A percentile compares a stretch with the other conserved stretches of the same genome.
These are phyloP conservation scores for Zaprionus inermis DNA, from an alignment of 1,140 invertebrate species.

Conservation along the genomic window DNA sequence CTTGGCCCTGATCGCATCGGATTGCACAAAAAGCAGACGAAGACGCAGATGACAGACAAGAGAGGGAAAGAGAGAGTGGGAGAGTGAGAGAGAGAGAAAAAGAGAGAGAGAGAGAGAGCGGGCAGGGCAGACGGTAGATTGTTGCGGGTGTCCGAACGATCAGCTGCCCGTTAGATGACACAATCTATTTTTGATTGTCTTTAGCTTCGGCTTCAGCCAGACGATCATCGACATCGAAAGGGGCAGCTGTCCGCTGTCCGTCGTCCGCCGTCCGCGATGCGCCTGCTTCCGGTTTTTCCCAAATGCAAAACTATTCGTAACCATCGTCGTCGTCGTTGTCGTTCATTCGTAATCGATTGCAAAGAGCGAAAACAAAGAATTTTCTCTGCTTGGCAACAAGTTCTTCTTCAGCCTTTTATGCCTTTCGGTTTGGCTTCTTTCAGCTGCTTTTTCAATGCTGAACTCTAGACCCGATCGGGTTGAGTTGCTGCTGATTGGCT, in stretches of 20 bases:
- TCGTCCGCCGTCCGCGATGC: conserved; percentile 4
- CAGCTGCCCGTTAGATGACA: conserved; percentile 63
- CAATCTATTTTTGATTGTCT: conserved; percentile 66
- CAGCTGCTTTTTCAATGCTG: neutral
- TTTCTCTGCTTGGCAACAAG: conserved; percentile 22
- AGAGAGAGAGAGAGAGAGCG: neutral
- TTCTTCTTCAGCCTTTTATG: neutral
- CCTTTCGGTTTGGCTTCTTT: neutral
- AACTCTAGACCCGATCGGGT: neutral
- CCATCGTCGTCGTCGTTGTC: neutral
- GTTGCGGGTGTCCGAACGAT: conserved; percentile 25
- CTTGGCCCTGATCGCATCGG: conserved; percentile 18
- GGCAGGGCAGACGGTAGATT: neutral
- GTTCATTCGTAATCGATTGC: conserved; percentile 10
- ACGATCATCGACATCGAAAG: conserved; percentile 18
- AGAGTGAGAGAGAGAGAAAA: neutral
- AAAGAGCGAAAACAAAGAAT: neutral
- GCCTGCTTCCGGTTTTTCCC: conserved; percentile 73
- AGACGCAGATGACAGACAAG: neutral
- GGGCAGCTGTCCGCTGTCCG: conserved; percentile 9
- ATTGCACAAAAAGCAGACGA: conserved; percentile 10
- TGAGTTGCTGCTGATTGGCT: conserved; percentile 21
- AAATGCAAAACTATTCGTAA: conserved; percentile 34
- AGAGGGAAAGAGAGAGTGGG: neutral
- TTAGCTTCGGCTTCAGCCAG: neutral